Conservation (phyloP, 1,140 invertebrate species). For the Teleopsis dalmanni region DNA sequence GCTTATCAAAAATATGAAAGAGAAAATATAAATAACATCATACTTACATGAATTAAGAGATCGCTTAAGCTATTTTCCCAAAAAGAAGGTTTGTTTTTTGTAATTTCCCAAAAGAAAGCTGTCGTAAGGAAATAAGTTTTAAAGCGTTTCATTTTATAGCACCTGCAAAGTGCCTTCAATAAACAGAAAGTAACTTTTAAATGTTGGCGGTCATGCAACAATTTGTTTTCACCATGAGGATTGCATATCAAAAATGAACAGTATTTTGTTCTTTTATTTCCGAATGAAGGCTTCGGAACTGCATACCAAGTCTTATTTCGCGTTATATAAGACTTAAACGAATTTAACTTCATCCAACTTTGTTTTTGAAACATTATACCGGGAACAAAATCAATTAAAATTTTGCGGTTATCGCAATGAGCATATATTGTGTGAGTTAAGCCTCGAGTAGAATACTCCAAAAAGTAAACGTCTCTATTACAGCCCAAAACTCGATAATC, state of each 20-base stretch:
- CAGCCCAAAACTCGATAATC: background rate
- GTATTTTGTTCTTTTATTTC: background rate
- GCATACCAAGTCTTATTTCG: constrained; percentile 9
- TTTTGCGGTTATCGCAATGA: background rate
- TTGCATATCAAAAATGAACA: constrained; percentile 18
- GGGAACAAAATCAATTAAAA: constrained; percentile 26
- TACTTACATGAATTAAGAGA: constrained; percentile 15
- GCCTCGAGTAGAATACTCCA: constrained; percentile 10
- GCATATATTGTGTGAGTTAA: constrained; percentile 19
- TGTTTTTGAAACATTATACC: constrained; percentile 15
- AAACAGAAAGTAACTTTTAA: constrained; percentile 16
- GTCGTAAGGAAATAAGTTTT: constrained; percentile 19
- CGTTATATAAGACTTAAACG: background rate
- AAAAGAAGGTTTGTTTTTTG: background rate
- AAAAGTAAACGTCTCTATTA: background rate
- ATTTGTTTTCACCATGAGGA: background rate
- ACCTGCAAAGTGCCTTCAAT: constrained; percentile 18
- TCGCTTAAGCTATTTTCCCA: background rate
- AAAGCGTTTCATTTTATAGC: constrained; percentile 15
- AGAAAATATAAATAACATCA: no score
- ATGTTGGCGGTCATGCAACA: constrained; percentile 5
- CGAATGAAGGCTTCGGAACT: constrained; percentile 12
- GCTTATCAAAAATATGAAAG: no score
- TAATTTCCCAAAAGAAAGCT: constrained; percentile 11
- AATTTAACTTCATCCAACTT: background rate